A percentile compares a stretch with the other conserved stretches of the same genome.
These are phyloP conservation scores for Schizothorax lantsangensis DNA, from an alignment of 2,797 vertebrate species.

Conservation along the genomic window DNA sequence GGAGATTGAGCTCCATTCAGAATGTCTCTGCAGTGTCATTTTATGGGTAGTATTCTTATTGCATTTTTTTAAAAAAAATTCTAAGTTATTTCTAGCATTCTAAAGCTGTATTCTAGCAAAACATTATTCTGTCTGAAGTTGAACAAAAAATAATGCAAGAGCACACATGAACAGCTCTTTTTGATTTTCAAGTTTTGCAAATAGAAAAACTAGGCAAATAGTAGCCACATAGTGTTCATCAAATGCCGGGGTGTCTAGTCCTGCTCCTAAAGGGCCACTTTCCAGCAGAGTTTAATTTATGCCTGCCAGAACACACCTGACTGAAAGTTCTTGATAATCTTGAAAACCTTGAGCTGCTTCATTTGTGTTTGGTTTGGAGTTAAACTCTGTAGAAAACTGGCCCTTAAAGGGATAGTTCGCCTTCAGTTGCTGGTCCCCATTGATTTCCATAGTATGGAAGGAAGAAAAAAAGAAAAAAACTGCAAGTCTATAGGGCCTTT, in stretches of 20 bases:
- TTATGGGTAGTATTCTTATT: background rate
- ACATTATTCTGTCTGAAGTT: background rate
- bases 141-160: background rate
- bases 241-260: background rate
- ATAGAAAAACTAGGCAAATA: background rate
- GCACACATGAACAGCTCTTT: background rate
- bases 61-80: background rate
- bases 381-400: background rate
- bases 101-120: background rate
- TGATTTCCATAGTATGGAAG: too few relatives aligned
- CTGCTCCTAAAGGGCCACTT: background rate
- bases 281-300: background rate
- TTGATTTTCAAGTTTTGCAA: background rate
- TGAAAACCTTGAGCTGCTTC: background rate
- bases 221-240: background rate
- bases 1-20: conserved; percentile 21
- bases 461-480: too few relatives aligned
- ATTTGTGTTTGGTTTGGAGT: background rate
- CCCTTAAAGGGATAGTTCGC: background rate
- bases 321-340: background rate
- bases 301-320: background rate
- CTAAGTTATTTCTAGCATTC: background rate
- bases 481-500: too few relatives aligned
- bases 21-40: conserved; percentile 37
- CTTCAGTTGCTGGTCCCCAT: background rate